Percentiles rank a stretch among this genome's conserved stretches.
Evolutionary conservation across 2,113 vertebrate species (phyloP).

Genomic region (Ochotona curzoniae): DNA sequence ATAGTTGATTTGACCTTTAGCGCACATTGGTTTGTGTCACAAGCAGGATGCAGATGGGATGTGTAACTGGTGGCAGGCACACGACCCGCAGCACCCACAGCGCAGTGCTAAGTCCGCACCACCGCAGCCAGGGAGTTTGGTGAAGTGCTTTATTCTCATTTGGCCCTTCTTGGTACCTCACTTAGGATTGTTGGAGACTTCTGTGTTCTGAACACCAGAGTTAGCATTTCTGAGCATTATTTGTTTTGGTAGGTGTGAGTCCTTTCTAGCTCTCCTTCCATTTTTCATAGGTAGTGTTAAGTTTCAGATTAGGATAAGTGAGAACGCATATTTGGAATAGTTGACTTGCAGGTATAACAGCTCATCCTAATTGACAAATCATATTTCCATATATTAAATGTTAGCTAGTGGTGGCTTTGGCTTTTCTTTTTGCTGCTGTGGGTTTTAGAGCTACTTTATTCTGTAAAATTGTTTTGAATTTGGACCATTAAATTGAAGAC

Average conservation of each 20-base stretch:
- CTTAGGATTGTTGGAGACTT: neutral
- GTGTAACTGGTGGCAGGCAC: too few relatives aligned
- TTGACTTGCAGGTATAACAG: neutral
- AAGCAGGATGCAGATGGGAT: too few relatives aligned
- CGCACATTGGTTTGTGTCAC: neutral
- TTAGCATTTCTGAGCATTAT: constrained; percentile 12
- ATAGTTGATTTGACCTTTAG: neutral
- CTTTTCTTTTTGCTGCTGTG: constrained; percentile 43
- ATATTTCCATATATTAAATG: constrained; percentile 25
- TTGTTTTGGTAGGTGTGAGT: neutral
- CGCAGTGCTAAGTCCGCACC: too few relatives aligned
- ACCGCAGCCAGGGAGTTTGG: neutral
- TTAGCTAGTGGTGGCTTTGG: constrained; percentile 14
- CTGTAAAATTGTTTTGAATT: constrained; percentile 26
- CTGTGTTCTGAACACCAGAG: neutral
- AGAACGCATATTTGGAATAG: constrained; percentile 8
- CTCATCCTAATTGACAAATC: constrained; percentile 11
- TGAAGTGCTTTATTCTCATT: neutral
- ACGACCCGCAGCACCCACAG: too few relatives aligned
- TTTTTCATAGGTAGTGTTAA: constrained; percentile 25
- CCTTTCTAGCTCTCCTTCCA: neutral
- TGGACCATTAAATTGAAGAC: constrained; percentile 32
- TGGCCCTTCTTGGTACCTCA: neutral
- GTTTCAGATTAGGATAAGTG: neutral
- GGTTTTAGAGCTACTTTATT: constrained; percentile 39